phyloP scores from a whole-genome alignment of 2,113 vertebrate species.

The Tretioscincus oriximinensis region DNA sequence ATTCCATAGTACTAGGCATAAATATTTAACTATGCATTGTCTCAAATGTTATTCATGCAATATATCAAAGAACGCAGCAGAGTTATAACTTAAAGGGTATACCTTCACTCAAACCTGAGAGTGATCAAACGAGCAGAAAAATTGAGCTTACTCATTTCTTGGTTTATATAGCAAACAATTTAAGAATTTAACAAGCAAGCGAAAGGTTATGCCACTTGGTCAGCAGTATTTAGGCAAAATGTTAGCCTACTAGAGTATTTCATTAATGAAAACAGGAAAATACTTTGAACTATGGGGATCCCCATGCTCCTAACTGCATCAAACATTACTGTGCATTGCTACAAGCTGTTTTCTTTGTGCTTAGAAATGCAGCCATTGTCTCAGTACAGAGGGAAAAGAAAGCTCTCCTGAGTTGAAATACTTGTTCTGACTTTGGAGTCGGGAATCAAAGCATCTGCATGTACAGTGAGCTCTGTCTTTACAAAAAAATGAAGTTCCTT shows the following conservation, averaged over 20 bases:
- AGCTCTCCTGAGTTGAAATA: not conserved
- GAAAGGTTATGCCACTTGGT: not conserved
- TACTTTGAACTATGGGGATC: not conserved
- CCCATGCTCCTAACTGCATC: too few relatives aligned
- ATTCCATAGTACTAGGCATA: constrained; percentile 81
- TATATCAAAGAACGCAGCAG: constrained; percentile 80
- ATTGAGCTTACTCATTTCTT: constrained; percentile 50
- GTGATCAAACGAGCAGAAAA: constrained; percentile 71
- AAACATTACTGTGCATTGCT: not conserved
- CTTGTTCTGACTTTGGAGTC: not conserved
- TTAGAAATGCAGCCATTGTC: not conserved
- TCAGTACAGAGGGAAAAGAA: not conserved
- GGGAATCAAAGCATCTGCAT: too few relatives aligned
- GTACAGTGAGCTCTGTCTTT: too few relatives aligned
- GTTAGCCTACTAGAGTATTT: not conserved
- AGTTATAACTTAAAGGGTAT: constrained; percentile 76
- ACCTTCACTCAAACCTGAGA: constrained; percentile 81
- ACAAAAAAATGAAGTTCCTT: too few relatives aligned
- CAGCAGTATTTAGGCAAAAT: not conserved
- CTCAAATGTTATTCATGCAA: constrained; percentile 86
- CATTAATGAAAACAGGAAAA: not conserved
- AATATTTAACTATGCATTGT: constrained; percentile 87
- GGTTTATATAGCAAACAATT: constrained; percentile 25
- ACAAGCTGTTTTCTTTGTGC: not conserved
- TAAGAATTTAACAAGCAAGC: not conserved